phyloP scores from a whole-genome alignment of 2,797 vertebrate species.

The Gadopsis marmoratus region DNA sequence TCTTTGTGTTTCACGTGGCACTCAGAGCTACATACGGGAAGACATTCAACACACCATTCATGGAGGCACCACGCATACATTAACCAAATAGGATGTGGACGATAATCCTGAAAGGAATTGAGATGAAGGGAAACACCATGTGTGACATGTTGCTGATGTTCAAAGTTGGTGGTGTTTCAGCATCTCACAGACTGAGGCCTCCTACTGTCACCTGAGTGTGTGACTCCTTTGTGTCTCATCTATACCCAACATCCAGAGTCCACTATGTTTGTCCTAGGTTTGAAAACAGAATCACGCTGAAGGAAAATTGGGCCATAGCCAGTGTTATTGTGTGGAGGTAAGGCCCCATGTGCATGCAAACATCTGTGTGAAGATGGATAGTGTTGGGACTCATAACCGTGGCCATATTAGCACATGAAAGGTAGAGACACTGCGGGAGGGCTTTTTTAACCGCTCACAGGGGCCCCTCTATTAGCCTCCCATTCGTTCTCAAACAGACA shows the following conservation, averaged over 20 bases:
- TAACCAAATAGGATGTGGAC: constrained; percentile 60
- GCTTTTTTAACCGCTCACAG: constrained; percentile 70
- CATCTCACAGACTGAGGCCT: constrained; percentile 56
- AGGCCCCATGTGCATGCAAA: constrained; percentile 57
- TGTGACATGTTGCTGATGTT: constrained; percentile 63
- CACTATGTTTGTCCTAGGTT: constrained; percentile 50
- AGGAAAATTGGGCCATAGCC: constrained; percentile 63
- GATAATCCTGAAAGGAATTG: constrained; percentile 77
- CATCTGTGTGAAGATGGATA: constrained; percentile 73
- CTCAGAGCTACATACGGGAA: constrained; percentile 42
- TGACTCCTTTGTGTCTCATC: constrained; percentile 73
- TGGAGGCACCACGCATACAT: constrained; percentile 41
- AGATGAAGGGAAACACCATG: constrained; percentile 49
- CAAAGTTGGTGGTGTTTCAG: constrained; percentile 49
- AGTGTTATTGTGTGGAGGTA: constrained; percentile 59
- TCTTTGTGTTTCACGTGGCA: constrained; percentile 50
- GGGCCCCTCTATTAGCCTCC: constrained; percentile 77
- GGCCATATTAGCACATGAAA: constrained; percentile 85
- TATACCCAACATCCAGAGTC: constrained; percentile 61
- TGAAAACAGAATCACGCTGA: constrained; percentile 69
- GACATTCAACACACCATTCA: constrained; percentile 52
- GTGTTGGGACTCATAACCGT: constrained; percentile 79
- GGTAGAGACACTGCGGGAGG: constrained; percentile 74
- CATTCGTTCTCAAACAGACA: constrained; percentile 74
- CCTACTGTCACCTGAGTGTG: constrained; percentile 55